Conservation (phyloP, 2,113 vertebrate genomes). For the Synodontis membranacea region DNA sequence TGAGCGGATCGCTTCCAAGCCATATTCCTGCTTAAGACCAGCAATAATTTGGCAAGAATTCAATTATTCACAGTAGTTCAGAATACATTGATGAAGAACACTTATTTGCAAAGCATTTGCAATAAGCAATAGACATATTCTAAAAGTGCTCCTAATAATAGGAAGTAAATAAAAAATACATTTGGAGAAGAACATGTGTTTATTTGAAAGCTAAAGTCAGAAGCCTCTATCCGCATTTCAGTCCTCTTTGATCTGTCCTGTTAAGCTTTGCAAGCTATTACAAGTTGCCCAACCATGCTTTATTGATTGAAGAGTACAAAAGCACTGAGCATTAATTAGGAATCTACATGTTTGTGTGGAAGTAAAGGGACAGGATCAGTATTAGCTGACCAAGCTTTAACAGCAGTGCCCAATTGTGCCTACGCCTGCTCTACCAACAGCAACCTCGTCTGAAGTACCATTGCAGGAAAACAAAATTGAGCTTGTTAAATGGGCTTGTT, state of each 20-base stretch:
- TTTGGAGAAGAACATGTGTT: not conserved
- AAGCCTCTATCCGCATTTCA: not conserved
- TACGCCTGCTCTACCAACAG: not conserved
- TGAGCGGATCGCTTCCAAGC: not conserved
- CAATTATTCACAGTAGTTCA: not conserved
- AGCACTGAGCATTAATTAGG: constrained; percentile 44
- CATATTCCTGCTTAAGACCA: not conserved
- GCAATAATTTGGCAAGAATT: not conserved
- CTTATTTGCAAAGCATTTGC: not conserved
- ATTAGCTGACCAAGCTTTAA: constrained; percentile 35
- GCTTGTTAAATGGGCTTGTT: not conserved
- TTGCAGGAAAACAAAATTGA: not conserved
- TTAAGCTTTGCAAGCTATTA: constrained; percentile 30
- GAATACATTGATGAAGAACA: not conserved
- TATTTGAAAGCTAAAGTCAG: not conserved
- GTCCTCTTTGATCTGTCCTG: constrained; percentile 25
- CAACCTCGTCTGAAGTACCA: not conserved
- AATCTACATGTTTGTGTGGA: constrained; percentile 37
- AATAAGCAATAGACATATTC: not conserved
- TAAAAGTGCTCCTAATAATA: not conserved
- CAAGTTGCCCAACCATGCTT: constrained; percentile 50
- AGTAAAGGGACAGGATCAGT: constrained; percentile 21
- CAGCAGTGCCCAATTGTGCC: constrained; percentile 10
- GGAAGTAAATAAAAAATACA: not conserved
- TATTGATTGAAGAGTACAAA: constrained; percentile 43